These are phyloP conservation scores for Periplaneta americana DNA, from an alignment of 1,140 invertebrate species.

Conservation along the genomic window DNA sequence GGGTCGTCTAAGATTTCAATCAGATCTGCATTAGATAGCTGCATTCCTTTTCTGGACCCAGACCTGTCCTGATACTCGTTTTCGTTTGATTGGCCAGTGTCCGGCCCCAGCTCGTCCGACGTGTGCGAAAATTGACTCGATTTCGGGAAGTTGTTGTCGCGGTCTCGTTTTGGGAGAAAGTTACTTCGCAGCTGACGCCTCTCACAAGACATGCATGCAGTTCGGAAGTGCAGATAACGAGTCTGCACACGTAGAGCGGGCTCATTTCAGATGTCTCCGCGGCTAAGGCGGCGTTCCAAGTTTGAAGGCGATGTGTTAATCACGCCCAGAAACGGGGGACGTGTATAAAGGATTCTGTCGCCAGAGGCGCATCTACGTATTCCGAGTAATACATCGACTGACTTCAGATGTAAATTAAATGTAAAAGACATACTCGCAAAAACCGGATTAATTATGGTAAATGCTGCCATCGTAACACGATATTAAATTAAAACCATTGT, in stretches of 20 bases:
- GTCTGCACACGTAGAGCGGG: neutral
- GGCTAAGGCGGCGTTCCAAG: neutral
- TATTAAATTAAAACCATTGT: no score
- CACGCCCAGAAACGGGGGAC: no score
- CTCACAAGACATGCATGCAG: no score
- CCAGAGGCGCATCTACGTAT: no score
- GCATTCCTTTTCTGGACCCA: no score
- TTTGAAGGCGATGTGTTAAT: no score
- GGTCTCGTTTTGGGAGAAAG: neutral
- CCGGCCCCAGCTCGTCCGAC: neutral
- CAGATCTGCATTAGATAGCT: neutral
- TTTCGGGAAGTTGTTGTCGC: neutral
- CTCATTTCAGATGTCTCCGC: neutral
- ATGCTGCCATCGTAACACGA: no score
- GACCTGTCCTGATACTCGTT: neutral
- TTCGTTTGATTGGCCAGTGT: neutral
- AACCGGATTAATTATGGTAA: no score
- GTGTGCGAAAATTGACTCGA: neutral
- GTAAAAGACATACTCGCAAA: no score
- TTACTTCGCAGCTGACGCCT: neutral
- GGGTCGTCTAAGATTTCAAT: neutral
- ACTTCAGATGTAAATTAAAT: no score
- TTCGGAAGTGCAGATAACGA: neutral
- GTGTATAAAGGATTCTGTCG: no score
- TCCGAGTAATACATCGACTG: no score